Conservation (phyloP, 2,797 vertebrate species). For the Hippopotamyrus pictus region DNA sequence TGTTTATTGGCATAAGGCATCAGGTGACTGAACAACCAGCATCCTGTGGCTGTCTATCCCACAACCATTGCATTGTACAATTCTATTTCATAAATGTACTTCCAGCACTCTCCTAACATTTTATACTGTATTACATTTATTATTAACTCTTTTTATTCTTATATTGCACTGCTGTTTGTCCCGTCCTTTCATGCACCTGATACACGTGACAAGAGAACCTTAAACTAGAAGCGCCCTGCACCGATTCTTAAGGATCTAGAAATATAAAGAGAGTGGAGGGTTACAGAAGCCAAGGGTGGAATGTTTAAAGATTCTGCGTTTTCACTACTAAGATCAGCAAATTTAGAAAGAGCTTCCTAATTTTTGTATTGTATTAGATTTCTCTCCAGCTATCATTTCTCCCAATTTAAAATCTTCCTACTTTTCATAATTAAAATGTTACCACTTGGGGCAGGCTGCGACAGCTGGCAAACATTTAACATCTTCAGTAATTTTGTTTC, state of each 20-base stretch:
- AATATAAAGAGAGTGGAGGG: not conserved
- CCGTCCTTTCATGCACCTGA: not conserved
- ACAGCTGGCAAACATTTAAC: not conserved
- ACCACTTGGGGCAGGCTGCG: not conserved
- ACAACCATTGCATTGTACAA: not conserved
- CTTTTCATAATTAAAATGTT: not conserved
- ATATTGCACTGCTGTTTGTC: not conserved
- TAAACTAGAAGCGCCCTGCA: not conserved
- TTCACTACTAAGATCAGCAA: not conserved
- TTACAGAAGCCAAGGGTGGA: not conserved
- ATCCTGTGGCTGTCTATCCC: not conserved
- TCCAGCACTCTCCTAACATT: not conserved
- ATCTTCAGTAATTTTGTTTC: not conserved
- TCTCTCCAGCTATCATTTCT: not conserved
- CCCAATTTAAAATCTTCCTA: not conserved
- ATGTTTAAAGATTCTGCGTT: not conserved
- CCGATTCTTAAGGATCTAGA: not conserved
- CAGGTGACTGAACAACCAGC: not conserved
- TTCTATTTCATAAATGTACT: not conserved
- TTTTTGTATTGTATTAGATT: not conserved
- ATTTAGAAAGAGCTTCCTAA: not conserved
- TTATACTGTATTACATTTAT: not conserved
- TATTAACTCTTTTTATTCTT: not conserved
- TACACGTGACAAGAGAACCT: not conserved
- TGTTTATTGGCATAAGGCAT: not conserved